Evolutionary conservation across 2,888 invertebrate species (phyloP).

Genomic region (Lepidonotus clava): DNA sequence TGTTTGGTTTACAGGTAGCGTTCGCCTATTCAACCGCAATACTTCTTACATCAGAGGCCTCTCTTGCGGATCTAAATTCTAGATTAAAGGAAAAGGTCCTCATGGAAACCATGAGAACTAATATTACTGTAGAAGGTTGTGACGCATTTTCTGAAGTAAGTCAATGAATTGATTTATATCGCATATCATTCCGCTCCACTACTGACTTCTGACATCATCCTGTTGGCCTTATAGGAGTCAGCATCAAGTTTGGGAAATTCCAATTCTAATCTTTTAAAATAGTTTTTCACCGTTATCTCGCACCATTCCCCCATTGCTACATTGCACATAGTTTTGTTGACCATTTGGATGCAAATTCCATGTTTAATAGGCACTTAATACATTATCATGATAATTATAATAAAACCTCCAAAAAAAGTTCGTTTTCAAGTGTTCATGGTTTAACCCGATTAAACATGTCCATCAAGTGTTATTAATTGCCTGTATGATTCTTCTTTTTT

Average conservation of each 20-base stretch:
- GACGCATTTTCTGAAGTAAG: constrained; percentile 74
- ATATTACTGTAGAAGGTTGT: constrained; percentile 85
- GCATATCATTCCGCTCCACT: too few species aligned
- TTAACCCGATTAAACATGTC: neutral
- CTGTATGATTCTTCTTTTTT: neutral
- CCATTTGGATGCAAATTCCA: too few species aligned
- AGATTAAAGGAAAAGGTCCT: constrained; percentile 82
- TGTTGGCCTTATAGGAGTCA: too few species aligned
- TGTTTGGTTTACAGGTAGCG: constrained; percentile 67
- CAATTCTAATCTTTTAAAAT: too few species aligned
- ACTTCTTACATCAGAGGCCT: constrained; percentile 86
- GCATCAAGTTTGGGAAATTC: too few species aligned
- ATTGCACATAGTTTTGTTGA: too few species aligned
- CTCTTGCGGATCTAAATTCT: constrained; percentile 85
- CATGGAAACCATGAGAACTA: constrained; percentile 85
- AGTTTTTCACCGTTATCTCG: too few species aligned
- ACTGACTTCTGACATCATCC: too few species aligned
- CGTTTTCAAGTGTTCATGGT: neutral
- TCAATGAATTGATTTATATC: too few species aligned
- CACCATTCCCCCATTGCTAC: too few species aligned
- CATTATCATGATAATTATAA: neutral
- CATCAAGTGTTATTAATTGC: neutral
- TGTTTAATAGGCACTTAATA: too few species aligned
- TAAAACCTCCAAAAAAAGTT: neutral
- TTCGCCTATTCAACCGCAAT: constrained; percentile 86